Evolutionary conservation across 2,888 invertebrate species (phyloP), one percentile per base, ranked within the genome.

Genomic region (Synergus umbraculus): DNA sequence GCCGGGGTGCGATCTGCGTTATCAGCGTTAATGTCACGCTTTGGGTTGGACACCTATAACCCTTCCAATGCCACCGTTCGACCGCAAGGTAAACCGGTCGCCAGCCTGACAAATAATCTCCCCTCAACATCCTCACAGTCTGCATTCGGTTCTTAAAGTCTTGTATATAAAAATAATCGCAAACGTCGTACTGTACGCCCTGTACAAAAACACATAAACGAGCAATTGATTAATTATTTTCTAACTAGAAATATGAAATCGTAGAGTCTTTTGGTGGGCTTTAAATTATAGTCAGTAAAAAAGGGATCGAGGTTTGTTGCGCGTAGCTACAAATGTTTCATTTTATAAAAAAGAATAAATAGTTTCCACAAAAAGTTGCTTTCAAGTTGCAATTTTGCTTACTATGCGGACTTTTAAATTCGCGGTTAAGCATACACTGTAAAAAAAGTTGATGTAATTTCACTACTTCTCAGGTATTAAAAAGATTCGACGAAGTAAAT

Each of bases 1-100:
- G 89, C 92, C 54, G 93, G 93, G 49, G 93, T 94, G 60, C 93
- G 93, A 79, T 92, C 92, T 58, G 93, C 93, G 10, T 88, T 94
- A 73, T 93, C 93, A 64, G 93, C 93, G 79, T 89, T 94, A 81
- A 91, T 94, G 88, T 91, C 92, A 44, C 92, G 93, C 82, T 93
- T 93, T 83, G 93, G 93, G 84, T 90, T 93, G 89, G 92, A 92
- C 82, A 87, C 89, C 63, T 89, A 89, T 86, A 90, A 91, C 89
- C 88, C 89, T 87, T 87, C 88, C 84, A 89, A 90, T 80, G 90
- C 88, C 79, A 89, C 88, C 83, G 87, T 87, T 85, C 89, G 90
- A 87, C 89, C 91, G 87, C 89, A 90, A 90, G 91, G 91, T 91
- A 91, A 90, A 88, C 83, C 89, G 84, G 84, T 88, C 85, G 87